Evolutionary conservation across 2,113 vertebrate genomes (phyloP).

Genomic region (Poeciliopsis retropinna): DNA sequence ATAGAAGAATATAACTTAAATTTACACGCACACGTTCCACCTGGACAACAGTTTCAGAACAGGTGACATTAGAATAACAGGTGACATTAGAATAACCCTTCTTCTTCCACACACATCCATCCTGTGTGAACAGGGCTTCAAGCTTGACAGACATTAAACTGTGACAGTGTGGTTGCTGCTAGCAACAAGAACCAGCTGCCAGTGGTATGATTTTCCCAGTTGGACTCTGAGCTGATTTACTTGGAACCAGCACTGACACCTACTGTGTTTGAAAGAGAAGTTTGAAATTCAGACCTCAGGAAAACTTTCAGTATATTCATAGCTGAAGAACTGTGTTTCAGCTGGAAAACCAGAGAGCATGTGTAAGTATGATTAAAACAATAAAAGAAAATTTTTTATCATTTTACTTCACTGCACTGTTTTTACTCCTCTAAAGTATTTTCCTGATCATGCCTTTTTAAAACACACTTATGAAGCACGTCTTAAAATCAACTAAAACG

Average conservation of each 20-base stretch:
- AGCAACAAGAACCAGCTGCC: conserved; percentile 10
- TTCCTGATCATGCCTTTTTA: neutral
- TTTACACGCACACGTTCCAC: neutral
- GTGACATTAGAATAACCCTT: neutral
- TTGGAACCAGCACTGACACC: neutral
- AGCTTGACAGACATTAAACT: conserved; percentile 6
- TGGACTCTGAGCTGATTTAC: neutral
- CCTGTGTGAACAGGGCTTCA: neutral
- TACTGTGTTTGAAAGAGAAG: neutral
- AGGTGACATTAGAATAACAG: no score
- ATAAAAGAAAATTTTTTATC: no score
- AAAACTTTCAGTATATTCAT: neutral
- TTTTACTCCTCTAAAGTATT: neutral
- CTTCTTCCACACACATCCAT: neutral
- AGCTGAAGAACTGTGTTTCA: neutral
- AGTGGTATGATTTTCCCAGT: neutral
- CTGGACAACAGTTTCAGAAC: conserved; percentile 7
- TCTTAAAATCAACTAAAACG: no score
- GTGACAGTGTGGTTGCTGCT: conserved; percentile 15
- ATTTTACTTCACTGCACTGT: neutral
- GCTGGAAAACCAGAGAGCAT: neutral
- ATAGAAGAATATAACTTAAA: neutral
- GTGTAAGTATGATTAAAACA: neutral
- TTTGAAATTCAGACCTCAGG: neutral
- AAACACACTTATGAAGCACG: neutral